Evolutionary conservation across 2,888 invertebrate species (phyloP).

Genomic region (Encarsia formosa): DNA sequence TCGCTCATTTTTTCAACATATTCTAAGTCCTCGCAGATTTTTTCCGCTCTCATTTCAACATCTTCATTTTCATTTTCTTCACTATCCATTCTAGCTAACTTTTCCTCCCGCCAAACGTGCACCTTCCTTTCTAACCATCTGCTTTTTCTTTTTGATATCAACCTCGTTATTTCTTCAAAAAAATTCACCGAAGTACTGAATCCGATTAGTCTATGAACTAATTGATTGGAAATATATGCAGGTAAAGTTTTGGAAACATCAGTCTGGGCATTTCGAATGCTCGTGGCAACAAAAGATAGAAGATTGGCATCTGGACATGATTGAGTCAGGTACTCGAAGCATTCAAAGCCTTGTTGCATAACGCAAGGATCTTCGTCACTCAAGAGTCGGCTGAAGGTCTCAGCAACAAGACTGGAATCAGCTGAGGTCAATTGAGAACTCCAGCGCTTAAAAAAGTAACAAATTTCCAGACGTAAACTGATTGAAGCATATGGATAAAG

Average conservation of each 20-base stretch:
- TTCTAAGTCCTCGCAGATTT: slow-evolving; percentile 36
- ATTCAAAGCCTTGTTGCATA: slow-evolving; percentile 42
- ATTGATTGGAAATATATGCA: slow-evolving; percentile 35
- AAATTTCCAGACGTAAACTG: slow-evolving; percentile 31
- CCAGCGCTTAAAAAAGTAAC: slow-evolving; percentile 33
- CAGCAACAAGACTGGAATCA: slow-evolving; percentile 27
- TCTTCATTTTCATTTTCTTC: background rate
- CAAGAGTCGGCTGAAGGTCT: slow-evolving; percentile 37
- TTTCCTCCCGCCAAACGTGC: slow-evolving; percentile 37
- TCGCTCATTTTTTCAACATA: slow-evolving; percentile 27
- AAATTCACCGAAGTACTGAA: slow-evolving; percentile 31
- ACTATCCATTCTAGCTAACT: slow-evolving; percentile 30
- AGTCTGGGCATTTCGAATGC: slow-evolving; percentile 31
- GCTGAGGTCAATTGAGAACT: slow-evolving; percentile 11
- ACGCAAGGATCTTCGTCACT: slow-evolving; percentile 38
- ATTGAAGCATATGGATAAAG: slow-evolving; percentile 27
- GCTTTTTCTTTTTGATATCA: background rate
- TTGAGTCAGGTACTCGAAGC: slow-evolving; percentile 39
- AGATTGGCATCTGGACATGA: slow-evolving; percentile 36
- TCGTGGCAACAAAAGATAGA: slow-evolving; percentile 34
- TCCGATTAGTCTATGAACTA: slow-evolving; percentile 26
- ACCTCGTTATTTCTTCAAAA: slow-evolving; percentile 10
- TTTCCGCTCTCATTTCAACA: slow-evolving; percentile 31
- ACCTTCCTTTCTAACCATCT: background rate
- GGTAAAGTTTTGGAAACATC: slow-evolving; percentile 34